These are phyloP conservation scores for Tetrao urogallus DNA, from an alignment of 2,113 vertebrate species.

Conservation along the genomic window DNA sequence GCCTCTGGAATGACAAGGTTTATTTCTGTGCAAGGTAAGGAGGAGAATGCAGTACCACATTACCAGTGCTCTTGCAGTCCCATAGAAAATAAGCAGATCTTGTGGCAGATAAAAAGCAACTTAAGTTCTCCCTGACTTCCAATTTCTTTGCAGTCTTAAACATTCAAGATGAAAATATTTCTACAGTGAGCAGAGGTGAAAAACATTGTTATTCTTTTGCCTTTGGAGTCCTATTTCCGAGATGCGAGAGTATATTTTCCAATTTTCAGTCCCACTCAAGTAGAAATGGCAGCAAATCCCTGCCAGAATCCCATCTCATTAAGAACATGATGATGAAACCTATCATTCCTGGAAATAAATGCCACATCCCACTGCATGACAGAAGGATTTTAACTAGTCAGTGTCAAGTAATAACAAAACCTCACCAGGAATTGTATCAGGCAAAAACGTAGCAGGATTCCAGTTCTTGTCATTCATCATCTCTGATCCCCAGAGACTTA, in stretches of 20 bases:
- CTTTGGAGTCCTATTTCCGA: neutral
- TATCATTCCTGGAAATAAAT: neutral
- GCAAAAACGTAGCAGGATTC: slow-evolving; percentile 92
- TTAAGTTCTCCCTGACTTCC: neutral
- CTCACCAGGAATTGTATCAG: slow-evolving; percentile 93
- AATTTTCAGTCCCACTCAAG: neutral
- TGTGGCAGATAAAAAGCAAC: neutral
- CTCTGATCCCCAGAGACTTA: slow-evolving; percentile 96
- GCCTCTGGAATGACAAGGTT: neutral
- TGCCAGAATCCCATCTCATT: neutral
- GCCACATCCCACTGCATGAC: neutral
- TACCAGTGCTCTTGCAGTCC: neutral
- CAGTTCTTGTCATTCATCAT: slow-evolving; percentile 96
- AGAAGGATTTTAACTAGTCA: slow-evolving; percentile 34
- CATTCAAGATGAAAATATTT: neutral
- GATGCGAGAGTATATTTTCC: neutral
- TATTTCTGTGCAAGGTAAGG: neutral
- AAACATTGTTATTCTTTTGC: neutral
- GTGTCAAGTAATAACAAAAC: slow-evolving; percentile 51
- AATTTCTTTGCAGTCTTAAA: neutral
- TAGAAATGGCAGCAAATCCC: neutral
- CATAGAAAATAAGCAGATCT: neutral
- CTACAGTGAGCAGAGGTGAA: neutral
- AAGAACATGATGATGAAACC: neutral
- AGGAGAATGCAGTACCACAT: rapidly evolving